Evolutionary conservation across 2,113 vertebrate genomes (phyloP).

Genomic region (Seriola dumerili): DNA sequence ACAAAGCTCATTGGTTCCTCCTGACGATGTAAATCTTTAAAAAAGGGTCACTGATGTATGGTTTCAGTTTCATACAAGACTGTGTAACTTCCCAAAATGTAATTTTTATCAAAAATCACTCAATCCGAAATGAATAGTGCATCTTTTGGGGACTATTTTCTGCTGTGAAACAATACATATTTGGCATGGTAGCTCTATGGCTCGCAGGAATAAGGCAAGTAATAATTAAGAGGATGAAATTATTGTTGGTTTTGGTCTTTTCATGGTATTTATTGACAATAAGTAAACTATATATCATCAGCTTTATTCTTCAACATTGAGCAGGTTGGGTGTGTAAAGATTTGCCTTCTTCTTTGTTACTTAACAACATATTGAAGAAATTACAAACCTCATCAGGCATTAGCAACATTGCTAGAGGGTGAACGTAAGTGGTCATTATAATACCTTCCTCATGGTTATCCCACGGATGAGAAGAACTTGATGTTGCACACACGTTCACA

Average conservation of each 20-base stretch:
- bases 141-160: constrained; percentile 2
- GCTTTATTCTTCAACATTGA: not conserved
- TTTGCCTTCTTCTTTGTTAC: constrained; percentile 22
- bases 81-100: not conserved
- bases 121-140: not conserved
- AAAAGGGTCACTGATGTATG: not conserved
- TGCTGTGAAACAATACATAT: not conserved
- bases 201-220: not conserved
- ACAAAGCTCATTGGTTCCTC: not conserved
- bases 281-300: not conserved
- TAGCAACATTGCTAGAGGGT: constrained; percentile 49
- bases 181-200: not conserved
- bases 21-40: not conserved
- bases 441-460: constrained; percentile 57
- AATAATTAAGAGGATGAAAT: not conserved
- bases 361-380: constrained; percentile 59
- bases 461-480: constrained; percentile 48
- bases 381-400: constrained; percentile 55
- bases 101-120: not conserved
- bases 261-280: not conserved
- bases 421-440: constrained; percentile 58
- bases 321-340: constrained; percentile 1
- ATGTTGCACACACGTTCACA: constrained; percentile 13
- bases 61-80: not conserved
- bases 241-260: not conserved